Base-by-base conservation (phyloP, 2,888 invertebrate species). In the Athalia rosae region DNA sequence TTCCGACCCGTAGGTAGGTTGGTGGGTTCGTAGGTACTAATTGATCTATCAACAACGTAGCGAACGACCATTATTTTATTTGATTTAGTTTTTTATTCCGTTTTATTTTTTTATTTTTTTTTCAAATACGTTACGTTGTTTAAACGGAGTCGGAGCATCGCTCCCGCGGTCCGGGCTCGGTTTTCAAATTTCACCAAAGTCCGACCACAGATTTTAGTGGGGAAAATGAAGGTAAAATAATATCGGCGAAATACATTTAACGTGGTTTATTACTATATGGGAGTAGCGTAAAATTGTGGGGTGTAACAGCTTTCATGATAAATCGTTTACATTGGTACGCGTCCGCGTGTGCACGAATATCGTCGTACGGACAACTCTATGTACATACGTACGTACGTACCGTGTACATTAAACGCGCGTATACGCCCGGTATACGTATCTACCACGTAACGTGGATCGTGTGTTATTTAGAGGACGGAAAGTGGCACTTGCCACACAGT, bases 1-100 rank as follows among this genome's bases (percentile, higher is more conserved):
- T 50, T 50, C 50, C 11, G 7, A 7, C 3, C 7, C 50, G 8
- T 41, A 1, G 41, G 13, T 56, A 11, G 5, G 13, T 41, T 5
- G 50, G n/a, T 56, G 41, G 56, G 43, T 69, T 58, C 8, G 56
- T n/a, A 56, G 69, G 69, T 69, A 58, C 69, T 69, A 69, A 69
- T 69, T 69, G 69, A 69, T 58, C 56, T 56, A 69, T 69, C 48
- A 69, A 69, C 69, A 48, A 43, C 58, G 43, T n/a, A 56, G 58
- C 43, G 15, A 50, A 50, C 66, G 53, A 58, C 69, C 69, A 56
- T 58, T 56, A 11, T 45, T 63, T n/a, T 63, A n/a, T n/a, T 41
- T 5, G n/a, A 9, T 43, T 41, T 56, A 8, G 7, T n/a, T 56
- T 43, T 69, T 69, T 56, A 0, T 53, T 58, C 61, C 28, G 2